A percentile compares a stretch with the other conserved stretches of the same genome.
Conservation (phyloP, 2,888 invertebrate genomes). For the Mactromeris polynyma region DNA sequence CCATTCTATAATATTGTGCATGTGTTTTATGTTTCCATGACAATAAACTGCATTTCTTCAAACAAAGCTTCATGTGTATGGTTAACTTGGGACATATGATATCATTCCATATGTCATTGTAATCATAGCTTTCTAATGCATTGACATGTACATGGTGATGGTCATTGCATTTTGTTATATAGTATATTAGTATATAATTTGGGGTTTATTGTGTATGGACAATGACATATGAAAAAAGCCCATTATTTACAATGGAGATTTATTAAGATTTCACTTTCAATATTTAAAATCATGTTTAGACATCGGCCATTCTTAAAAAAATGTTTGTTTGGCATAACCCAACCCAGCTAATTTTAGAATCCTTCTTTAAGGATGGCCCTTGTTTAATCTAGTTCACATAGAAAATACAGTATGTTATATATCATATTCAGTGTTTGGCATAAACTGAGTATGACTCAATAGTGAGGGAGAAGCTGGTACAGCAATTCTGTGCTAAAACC, state of each 20-base stretch:
- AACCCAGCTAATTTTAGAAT: too few species aligned
- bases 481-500: too few species aligned
- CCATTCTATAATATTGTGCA: too few species aligned
- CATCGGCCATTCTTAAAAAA: too few species aligned
- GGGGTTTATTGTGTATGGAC: not conserved
- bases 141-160: not conserved
- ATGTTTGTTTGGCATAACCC: too few species aligned
- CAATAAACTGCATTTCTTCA: not conserved
- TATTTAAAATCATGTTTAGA: too few species aligned
- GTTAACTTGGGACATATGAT: not conserved
- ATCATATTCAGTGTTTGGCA: too few species aligned
- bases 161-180: not conserved
- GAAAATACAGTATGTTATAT: too few species aligned
- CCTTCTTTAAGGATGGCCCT: too few species aligned
- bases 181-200: conserved; percentile 2
- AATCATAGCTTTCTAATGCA: not conserved
- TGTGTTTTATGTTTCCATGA: not conserved
- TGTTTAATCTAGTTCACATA: too few species aligned
- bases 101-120: not conserved
- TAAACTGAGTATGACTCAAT: too few species aligned
- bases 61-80: not conserved
- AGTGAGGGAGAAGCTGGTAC: too few species aligned
- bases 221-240: not conserved
- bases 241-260: not conserved
- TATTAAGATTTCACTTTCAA: not conserved